A percentile compares a stretch with the other conserved stretches of the same genome.
phyloP scores from a whole-genome alignment of 1,140 invertebrate genomes.

The Lutraria rhynchaena region DNA sequence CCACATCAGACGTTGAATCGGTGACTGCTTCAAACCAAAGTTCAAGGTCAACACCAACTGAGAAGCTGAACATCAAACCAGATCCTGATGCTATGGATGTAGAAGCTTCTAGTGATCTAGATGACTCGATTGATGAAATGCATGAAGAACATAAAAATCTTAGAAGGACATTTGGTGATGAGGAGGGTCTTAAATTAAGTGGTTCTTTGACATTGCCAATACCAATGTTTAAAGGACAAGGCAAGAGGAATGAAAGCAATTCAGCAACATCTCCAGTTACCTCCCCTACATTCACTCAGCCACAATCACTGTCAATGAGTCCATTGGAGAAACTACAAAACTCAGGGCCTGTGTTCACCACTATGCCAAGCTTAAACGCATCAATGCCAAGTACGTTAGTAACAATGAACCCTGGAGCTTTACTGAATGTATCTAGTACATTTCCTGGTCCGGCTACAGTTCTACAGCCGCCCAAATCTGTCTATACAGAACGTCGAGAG shows the following conservation, averaged over 20 bases:
- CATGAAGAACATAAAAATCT: conserved; percentile 9
- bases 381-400: conserved; percentile 22
- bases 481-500: conserved; percentile 69
- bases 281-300: not conserved
- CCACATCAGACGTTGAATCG: conserved; percentile 10
- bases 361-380: not conserved
- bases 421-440: conserved; percentile 35
- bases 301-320: not conserved
- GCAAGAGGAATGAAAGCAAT: not conserved
- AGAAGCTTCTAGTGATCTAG: not conserved
- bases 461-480: conserved; percentile 40
- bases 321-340: not conserved
- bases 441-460: conserved; percentile 8
- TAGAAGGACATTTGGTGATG: conserved; percentile 33
- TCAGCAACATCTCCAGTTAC: conserved; percentile 1
- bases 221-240: conserved; percentile 30
- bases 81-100: conserved; percentile 33
- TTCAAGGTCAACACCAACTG: conserved; percentile 22
- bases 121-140: conserved; percentile 24
- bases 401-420: conserved; percentile 37
- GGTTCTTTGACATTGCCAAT: conserved; percentile 73
- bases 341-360: conserved; percentile 5
- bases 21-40: conserved; percentile 26
- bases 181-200: conserved; percentile 63
- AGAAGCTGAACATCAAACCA: conserved; percentile 11